Evolutionary conservation across 2,888 invertebrate genomes (phyloP), one percentile per base, ranked within the genome.

Genomic region (Leucania comma): DNA sequence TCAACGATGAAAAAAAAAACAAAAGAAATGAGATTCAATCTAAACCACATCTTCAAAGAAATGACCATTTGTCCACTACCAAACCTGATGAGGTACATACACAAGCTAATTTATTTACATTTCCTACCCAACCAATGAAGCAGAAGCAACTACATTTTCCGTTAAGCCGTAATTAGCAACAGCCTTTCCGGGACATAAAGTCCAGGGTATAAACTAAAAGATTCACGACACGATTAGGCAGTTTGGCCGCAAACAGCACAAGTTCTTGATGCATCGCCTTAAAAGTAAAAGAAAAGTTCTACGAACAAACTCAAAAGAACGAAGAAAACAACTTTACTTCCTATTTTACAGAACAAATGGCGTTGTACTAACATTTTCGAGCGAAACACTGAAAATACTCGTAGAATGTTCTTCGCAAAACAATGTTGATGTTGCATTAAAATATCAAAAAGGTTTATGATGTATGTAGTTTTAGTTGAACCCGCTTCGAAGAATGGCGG

Each of bases 291-390:
- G 85, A 89, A 88, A 90, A 90, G 83, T 89, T 89, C 64, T 75
- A 78, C 80, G 82, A 82, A 81, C 88, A 82, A 86, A 88, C 89
- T 88, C 88, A 90, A 87, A 91, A 89, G 90, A 81, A 86, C 84
- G 79, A 86, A 87, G 90, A 87, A 92, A 93, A 93, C 90, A 91
- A 93, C 86, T 93, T 93, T 91, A 90, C 87, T 90, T 90, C 89
- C 89, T 91, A 92, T 93, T 93, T 92, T 88, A 71, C 87, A 83
- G 92, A 93, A 93, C 91, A 92, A 92, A 92, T 90, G 90, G 90
- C 88, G 85, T 83, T 84, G 83, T 86, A 86, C 82, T 76, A 87
- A 83, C 88, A 85, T 89, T 88, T 85, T 79, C 86, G 73, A 81
- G 82, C 86, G 85, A 83, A 88, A 85, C 86, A 88, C 85, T 78